These are phyloP conservation scores for Hemibagrus wyckioides DNA, from an alignment of 2,113 vertebrate species.

Conservation along the genomic window DNA sequence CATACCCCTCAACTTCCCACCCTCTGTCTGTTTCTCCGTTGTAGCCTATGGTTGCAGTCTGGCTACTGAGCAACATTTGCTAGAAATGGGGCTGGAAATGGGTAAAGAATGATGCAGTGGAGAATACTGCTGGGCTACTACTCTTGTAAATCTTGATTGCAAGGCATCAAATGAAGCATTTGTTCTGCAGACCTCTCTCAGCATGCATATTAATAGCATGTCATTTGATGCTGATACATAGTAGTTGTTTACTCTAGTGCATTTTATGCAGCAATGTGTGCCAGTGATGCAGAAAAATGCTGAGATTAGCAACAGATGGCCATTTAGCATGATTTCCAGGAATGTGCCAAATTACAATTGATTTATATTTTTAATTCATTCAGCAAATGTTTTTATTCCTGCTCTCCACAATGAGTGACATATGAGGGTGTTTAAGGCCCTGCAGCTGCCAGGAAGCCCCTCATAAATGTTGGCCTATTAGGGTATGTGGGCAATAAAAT, in stretches of 20 bases:
- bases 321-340: not conserved
- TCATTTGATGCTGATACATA: not conserved
- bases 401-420: not conserved
- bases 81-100: conserved; percentile 26
- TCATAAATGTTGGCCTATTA: not conserved
- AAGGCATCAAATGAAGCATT: not conserved
- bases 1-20: conserved; percentile 14
- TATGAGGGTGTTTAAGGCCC: not conserved
- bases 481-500: not conserved
- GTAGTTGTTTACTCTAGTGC: not conserved
- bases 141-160: not conserved
- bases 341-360: not conserved
- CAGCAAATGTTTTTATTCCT: not conserved
- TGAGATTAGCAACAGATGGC: not conserved
- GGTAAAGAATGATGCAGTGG: not conserved
- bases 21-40: not conserved
- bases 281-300: not conserved
- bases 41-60: conserved; percentile 28
- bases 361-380: not conserved
- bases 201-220: not conserved
- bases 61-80: conserved; percentile 43
- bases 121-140: conserved; percentile 12
- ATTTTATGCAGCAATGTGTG: not conserved
- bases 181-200: not conserved
- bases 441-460: not conserved